Conservation (phyloP, 2,113 vertebrate species). For the human region DNA sequence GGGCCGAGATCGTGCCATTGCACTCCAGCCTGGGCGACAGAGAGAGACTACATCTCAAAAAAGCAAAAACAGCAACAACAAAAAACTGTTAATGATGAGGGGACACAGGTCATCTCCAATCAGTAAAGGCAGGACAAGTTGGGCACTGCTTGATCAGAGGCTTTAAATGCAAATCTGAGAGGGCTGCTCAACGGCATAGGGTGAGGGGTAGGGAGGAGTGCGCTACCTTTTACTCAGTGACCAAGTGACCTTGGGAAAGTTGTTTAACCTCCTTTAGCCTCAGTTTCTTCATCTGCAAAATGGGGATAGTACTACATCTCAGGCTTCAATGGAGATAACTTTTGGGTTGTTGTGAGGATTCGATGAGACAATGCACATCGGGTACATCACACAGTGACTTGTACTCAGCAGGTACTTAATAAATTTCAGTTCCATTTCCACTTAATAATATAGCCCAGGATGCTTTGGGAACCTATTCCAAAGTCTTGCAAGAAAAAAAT, state of each 20-base stretch:
- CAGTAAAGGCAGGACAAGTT: neutral
- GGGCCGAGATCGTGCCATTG: too few species aligned
- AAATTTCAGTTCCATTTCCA: neutral
- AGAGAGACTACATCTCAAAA: too few species aligned
- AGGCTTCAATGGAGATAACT: neutral
- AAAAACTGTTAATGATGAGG: neutral
- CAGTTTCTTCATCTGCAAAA: neutral
- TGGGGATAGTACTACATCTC: neutral
- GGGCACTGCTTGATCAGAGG: neutral
- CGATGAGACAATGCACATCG: neutral
- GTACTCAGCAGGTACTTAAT: neutral
- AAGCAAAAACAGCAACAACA: too few species aligned
- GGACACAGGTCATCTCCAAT: neutral
- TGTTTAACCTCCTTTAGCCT: neutral
- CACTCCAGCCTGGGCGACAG: too few species aligned
- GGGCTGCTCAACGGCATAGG: too few species aligned
- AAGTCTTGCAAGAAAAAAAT: neutral
- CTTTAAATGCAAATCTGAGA: neutral
- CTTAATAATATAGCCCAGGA: neutral
- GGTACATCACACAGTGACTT: neutral
- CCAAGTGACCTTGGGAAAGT: slow-evolving; percentile 15
- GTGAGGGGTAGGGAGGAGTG: neutral
- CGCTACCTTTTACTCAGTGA: neutral
- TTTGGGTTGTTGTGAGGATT: neutral
- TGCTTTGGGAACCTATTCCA: neutral